These are phyloP conservation scores for Lampris incognitus DNA, from an alignment of 2,113 vertebrate genomes.

Conservation along the genomic window DNA sequence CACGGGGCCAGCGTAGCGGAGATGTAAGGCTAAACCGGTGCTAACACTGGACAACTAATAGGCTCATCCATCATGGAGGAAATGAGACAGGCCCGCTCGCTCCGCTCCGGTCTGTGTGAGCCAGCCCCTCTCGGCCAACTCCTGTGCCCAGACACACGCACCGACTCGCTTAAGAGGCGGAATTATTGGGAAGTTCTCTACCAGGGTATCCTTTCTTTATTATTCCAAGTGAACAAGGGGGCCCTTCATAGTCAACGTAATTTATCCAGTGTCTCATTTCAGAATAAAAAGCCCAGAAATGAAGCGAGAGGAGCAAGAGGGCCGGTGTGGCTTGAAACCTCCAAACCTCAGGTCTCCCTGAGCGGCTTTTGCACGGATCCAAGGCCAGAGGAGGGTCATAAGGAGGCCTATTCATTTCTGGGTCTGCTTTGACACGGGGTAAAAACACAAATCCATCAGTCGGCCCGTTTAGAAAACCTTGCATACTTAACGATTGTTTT, in stretches of 20 bases:
- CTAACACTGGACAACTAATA: constrained; percentile 67
- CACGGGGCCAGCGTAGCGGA: constrained; percentile 33
- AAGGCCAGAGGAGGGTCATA: constrained; percentile 70
- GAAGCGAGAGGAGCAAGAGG: constrained; percentile 63
- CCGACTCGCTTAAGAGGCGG: constrained; percentile 39
- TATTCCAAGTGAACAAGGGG: constrained; percentile 77
- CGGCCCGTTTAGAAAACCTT: constrained; percentile 60
- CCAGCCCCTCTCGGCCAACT: constrained; percentile 33
- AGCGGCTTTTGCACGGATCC: constrained; percentile 42
- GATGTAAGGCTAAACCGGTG: constrained; percentile 67
- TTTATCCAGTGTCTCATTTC: constrained; percentile 79
- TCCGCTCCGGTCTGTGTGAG: constrained; percentile 15
- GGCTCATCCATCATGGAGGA: constrained; percentile 75
- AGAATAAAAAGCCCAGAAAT: constrained; percentile 59
- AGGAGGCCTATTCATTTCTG: constrained; percentile 65
- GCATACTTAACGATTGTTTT: constrained; percentile 61
- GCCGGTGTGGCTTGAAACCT: constrained; percentile 76
- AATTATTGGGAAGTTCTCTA: constrained; percentile 63
- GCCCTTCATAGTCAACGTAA: constrained; percentile 68
- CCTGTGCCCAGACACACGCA: constrained; percentile 48
- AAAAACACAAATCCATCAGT: constrained; percentile 76
- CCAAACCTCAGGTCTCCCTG: constrained; percentile 74
- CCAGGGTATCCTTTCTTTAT: constrained; percentile 72
- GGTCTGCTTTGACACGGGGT: constrained; percentile 56
- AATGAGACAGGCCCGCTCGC: constrained; percentile 64